A percentile compares a stretch with the other conserved stretches of the same genome.
phyloP scores from a whole-genome alignment of 1,140 invertebrate species.

The Ganaspis sp. region DNA sequence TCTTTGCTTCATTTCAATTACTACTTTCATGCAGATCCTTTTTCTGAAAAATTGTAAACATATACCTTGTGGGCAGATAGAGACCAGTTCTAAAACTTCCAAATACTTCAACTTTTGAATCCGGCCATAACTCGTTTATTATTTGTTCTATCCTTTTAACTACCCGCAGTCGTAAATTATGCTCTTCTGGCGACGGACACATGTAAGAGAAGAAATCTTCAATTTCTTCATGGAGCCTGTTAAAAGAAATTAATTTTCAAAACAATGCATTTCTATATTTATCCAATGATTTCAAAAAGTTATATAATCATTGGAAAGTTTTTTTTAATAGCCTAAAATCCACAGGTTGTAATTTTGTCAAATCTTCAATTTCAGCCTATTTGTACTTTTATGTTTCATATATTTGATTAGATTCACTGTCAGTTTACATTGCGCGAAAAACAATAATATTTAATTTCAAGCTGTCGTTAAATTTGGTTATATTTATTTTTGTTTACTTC shows the following conservation, averaged over 20 bases:
- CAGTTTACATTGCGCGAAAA: background rate
- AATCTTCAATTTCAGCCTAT: too few species aligned
- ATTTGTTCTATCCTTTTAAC: slow-evolving; percentile 91
- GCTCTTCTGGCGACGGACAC: slow-evolving; percentile 93
- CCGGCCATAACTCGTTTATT: slow-evolving; percentile 91
- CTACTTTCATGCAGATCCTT: too few species aligned
- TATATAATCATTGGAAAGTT: too few species aligned
- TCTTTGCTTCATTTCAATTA: too few species aligned
- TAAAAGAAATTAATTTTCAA: slow-evolving; percentile 54
- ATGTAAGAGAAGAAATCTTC: slow-evolving; percentile 97
- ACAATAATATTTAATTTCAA: background rate
- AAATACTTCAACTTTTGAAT: slow-evolving; percentile 95
- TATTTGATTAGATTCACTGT: background rate
- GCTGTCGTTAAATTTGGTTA: background rate
- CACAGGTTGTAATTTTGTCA: too few species aligned
- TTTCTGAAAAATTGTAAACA: slow-evolving; percentile 27
- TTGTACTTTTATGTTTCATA: background rate
- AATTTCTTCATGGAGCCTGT: slow-evolving; percentile 96
- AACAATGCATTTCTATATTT: slow-evolving; percentile 6
- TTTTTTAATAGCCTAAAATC: too few species aligned
- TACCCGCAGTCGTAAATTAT: slow-evolving; percentile 89
- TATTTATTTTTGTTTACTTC: background rate
- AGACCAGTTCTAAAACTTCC: slow-evolving; percentile 96
- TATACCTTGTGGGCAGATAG: slow-evolving; percentile 92
- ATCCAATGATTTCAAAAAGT: background rate